Conservation (phyloP, 2,888 invertebrate species). For the Stenchaetothrips biformis region DNA sequence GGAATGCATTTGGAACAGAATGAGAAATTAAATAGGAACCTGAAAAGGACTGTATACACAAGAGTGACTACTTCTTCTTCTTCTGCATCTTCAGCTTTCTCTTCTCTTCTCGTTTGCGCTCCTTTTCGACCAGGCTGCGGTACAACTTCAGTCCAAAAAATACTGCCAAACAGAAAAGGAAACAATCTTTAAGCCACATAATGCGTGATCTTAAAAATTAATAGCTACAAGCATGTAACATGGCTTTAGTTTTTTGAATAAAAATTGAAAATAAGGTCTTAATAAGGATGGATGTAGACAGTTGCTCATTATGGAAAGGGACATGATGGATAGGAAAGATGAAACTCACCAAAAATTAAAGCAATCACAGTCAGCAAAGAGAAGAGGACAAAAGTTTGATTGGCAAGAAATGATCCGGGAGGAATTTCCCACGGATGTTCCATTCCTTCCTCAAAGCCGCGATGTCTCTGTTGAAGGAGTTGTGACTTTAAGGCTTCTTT, state of each 20-base stretch:
- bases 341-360: not conserved
- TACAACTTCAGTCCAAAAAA: constrained; percentile 84
- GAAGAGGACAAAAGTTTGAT: not conserved
- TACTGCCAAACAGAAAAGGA: constrained; percentile 56
- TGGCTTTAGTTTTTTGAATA: too few species aligned
- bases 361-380: not conserved
- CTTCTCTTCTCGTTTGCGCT: constrained; percentile 73
- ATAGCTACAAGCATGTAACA: too few species aligned
- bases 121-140: constrained; percentile 71
- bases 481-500: not conserved
- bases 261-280: too few species aligned
- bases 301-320: too few species aligned
- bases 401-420: not conserved
- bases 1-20: too few species aligned
- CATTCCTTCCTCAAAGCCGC: not conserved
- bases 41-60: not conserved
- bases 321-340: too few species aligned
- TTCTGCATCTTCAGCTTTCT: constrained; percentile 71
- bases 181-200: too few species aligned
- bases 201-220: too few species aligned
- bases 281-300: too few species aligned
- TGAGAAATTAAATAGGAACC: not conserved
- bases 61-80: constrained; percentile 61
- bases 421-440: not conserved
- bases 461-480: not conserved